Evolutionary conservation across 2,888 invertebrate genomes (phyloP).

Genomic region (Megastigmus dorsalis): DNA sequence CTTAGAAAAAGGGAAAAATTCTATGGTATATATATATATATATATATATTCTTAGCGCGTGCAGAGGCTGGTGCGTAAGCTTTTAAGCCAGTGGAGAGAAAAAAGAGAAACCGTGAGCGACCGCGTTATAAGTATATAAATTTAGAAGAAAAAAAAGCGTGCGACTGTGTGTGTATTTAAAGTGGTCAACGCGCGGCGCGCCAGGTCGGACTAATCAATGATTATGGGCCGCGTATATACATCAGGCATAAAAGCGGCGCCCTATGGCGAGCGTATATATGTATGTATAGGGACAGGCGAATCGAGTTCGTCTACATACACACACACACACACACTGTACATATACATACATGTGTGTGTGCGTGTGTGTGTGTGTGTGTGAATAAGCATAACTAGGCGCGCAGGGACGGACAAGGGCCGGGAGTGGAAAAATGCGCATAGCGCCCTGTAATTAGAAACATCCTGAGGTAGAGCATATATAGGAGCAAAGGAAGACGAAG

Average conservation of each 20-base stretch:
- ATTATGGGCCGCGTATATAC: conserved; percentile 6
- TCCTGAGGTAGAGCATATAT: conserved; percentile 47
- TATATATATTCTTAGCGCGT: no score
- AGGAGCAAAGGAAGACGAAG: background rate
- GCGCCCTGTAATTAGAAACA: conserved; percentile 60
- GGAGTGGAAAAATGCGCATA: conserved; percentile 18
- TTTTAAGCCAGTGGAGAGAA: background rate
- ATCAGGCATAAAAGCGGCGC: background rate
- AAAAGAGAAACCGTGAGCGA: background rate
- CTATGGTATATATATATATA: no score
- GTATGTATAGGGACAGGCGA: background rate
- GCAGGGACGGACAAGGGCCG: no score
- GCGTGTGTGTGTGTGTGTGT: no score
- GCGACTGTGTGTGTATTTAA: background rate
- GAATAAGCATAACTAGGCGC: no score
- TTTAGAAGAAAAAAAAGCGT: no score
- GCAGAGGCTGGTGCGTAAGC: no score
- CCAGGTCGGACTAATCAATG: background rate
- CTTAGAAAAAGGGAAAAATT: no score
- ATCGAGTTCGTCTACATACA: background rate
- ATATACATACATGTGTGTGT: no score
- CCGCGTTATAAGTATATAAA: no score
- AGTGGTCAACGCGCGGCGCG: background rate
- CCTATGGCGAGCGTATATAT: background rate
- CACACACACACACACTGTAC: no score